phyloP scores from a whole-genome alignment of 1,140 invertebrate genomes.

The Scylla paramamosain region DNA sequence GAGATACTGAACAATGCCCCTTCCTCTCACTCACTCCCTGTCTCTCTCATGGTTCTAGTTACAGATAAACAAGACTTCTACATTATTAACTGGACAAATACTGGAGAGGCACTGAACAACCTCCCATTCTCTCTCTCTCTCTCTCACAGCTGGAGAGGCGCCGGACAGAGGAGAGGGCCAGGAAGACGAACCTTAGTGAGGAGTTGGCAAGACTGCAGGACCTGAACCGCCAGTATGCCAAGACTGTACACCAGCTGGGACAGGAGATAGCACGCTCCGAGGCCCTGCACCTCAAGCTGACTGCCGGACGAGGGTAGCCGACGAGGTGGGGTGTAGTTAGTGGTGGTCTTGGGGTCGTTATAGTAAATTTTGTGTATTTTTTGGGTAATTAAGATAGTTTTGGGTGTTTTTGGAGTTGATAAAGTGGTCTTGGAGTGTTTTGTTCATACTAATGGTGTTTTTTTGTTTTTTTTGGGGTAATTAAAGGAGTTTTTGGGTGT shows the following conservation, averaged over 20 bases:
- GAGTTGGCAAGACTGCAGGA: conserved; percentile 60
- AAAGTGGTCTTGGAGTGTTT: no score
- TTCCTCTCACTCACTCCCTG: neutral
- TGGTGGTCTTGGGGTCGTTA: neutral
- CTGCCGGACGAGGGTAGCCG: neutral
- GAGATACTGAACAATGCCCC: no score
- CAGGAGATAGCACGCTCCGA: conserved; percentile 58
- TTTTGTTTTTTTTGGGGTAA: no score
- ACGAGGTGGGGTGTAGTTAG: neutral
- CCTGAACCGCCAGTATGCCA: conserved; percentile 60
- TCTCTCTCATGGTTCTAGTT: no score
- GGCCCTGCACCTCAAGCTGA: conserved; percentile 47
- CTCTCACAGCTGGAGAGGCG: conserved; percentile 57
- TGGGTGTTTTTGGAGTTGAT: no score
- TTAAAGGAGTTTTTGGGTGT: no score
- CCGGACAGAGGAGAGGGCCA: conserved; percentile 31
- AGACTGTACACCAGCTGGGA: conserved; percentile 52
- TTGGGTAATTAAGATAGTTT: no score
- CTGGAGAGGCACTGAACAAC: neutral
- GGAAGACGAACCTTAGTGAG: conserved; percentile 41
- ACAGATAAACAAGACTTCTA: neutral
- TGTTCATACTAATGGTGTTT: no score
- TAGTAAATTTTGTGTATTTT: no score
- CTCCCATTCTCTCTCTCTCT: neutral
- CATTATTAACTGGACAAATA: no score